Base-by-base conservation (phyloP, 2,113 vertebrate genomes). In the Phalacrocorax brasilianus region DNA sequence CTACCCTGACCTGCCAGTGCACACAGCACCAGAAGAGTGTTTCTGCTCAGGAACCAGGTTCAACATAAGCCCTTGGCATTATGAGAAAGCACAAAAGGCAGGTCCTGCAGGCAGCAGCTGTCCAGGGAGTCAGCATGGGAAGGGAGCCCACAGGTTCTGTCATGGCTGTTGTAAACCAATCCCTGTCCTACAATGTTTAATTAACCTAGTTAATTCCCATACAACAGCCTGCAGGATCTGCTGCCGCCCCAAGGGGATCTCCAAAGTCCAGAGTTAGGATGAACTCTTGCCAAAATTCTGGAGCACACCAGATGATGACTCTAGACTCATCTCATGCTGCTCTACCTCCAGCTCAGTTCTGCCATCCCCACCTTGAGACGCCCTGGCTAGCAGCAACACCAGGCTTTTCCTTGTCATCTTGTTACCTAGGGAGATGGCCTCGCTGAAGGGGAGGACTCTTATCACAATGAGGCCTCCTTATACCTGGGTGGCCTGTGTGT, bases 371-470 rank as follows among this genome's bases (percentile, higher is more conserved):
- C 61, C 38, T 40, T 23, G 56, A 47, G 77, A n/a, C 2, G 9
- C 38, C 70, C 35, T 17, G 7, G 55, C 30, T 49, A 88, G 68
- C 38, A 94, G 85, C n/a, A 77, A 19, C 5, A 11, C 65, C 59
- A 80, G 85, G 44, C 63, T 95, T 82, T 76, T 92, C 76, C 86
- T 95, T 38, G 81, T 94, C 86, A 95, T 71, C 79, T 96, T 40
- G 3, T 94, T 53, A 71, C 94, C 96, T 78, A 95, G 91, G 78
- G 97, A 96, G 44, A 97, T 44, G 12, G 96, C 67, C 22, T 92
- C 42, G 0, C 96, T 96, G 83, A 89, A 97, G 42, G 91, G 95
- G 22, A 97, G 92, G 13, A 93, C 79, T 8, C 9, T 27, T 53
- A 74, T 35, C 35, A 97, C 89, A 74, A 90, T 90, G 50, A 98